phyloP scores from a whole-genome alignment of 2,888 invertebrate species.

The Hermaeophaga mercurialis region DNA sequence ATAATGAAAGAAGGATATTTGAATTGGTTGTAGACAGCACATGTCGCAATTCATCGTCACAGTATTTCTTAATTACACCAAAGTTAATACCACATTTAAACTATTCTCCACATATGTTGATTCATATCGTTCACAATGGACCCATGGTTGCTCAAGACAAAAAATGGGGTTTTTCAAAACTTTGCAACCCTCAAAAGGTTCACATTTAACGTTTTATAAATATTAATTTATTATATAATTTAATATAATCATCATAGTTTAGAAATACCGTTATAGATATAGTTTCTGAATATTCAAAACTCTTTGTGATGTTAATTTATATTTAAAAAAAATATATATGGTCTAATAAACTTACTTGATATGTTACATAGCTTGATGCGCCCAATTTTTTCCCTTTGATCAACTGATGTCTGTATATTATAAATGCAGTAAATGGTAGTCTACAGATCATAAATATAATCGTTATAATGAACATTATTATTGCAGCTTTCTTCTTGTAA shows the following conservation, averaged over 20 bases:
- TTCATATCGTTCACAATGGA: slow-evolving; percentile 82
- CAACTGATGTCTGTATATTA: slow-evolving; percentile 67
- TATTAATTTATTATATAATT: too few relatives aligned
- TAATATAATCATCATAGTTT: too few relatives aligned
- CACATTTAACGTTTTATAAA: too few relatives aligned
- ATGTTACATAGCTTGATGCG: slow-evolving; percentile 33
- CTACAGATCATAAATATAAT: slow-evolving; percentile 71
- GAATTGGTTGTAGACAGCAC: slow-evolving; percentile 79
- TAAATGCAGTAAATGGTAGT: slow-evolving; percentile 73
- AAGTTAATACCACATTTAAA: slow-evolving; percentile 81
- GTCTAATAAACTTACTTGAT: slow-evolving; percentile 38
- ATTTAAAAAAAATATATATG: too few relatives aligned
- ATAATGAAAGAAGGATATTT: slow-evolving; percentile 82
- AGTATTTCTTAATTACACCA: slow-evolving; percentile 93
- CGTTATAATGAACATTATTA: slow-evolving; percentile 72
- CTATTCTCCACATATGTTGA: slow-evolving; percentile 70
- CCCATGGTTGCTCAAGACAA: slow-evolving; percentile 54
- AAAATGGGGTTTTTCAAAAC: slow-evolving; percentile 54
- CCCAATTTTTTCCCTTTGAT: slow-evolving; percentile 50
- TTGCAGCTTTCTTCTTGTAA: slow-evolving; percentile 71
- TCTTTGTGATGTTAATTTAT: not conserved
- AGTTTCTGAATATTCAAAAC: too few relatives aligned
- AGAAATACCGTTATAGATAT: too few relatives aligned
- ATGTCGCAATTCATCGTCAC: slow-evolving; percentile 66
- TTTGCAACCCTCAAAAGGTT: slow-evolving; percentile 43